Evolutionary conservation across 2,113 vertebrate species (phyloP).

Genomic region (Pseudorasbora parva): DNA sequence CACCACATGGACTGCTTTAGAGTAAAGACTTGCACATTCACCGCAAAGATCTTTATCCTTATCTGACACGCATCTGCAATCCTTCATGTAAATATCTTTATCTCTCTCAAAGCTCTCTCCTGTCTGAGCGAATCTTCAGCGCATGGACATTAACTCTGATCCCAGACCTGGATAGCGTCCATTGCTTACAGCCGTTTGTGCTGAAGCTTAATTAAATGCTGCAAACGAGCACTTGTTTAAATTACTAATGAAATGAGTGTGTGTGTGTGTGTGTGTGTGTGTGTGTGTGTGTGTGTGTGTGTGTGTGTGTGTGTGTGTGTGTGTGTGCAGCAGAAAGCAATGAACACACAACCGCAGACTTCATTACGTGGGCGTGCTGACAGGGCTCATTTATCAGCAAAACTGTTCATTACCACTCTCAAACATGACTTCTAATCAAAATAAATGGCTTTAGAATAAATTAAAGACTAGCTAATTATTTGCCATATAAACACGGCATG

Average conservation of each 20-base stretch:
- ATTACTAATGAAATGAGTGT: background rate
- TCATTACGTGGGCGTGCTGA: background rate
- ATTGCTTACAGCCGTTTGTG: constrained; percentile 30
- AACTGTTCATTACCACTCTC: background rate
- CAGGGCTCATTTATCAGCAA: background rate
- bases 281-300: no score
- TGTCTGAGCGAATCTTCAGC: background rate
- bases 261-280: no score
- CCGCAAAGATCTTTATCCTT: no score
- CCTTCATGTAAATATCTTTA: no score
- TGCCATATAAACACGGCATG: background rate
- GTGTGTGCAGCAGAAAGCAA: background rate
- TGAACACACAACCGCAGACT: background rate
- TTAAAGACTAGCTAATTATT: background rate
- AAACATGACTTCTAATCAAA: background rate
- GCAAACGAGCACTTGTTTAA: constrained; percentile 1
- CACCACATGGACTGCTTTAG: no score
- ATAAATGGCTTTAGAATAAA: background rate
- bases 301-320: no score
- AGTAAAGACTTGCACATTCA: no score
- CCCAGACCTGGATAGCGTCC: background rate
- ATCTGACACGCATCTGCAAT: no score
- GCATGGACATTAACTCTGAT: background rate
- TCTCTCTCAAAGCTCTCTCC: no score
- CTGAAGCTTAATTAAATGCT: constrained; percentile 39